A percentile compares a stretch with the other conserved stretches of the same genome.
Evolutionary conservation across 2,797 vertebrate species (phyloP).

Genomic region (Trachurus trachurus): DNA sequence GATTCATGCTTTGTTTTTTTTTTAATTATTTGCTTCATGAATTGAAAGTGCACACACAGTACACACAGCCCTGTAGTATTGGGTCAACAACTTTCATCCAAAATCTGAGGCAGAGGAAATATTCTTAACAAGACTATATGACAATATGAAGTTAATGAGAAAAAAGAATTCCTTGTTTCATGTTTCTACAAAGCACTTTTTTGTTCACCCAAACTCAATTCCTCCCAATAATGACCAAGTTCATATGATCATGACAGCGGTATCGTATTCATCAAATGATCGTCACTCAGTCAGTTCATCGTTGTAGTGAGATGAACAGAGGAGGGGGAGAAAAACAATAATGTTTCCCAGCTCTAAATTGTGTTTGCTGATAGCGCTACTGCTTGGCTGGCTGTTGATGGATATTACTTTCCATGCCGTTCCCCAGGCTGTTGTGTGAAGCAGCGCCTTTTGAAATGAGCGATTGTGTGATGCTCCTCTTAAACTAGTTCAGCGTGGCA

Average conservation of each 20-base stretch:
- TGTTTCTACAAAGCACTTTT: constrained; percentile 48
- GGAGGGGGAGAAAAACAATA: constrained; percentile 76
- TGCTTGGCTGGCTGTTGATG: constrained; percentile 85
- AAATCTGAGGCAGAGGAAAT: constrained; percentile 36
- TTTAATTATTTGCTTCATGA: neutral
- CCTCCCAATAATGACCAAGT: constrained; percentile 68
- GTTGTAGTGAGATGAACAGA: constrained; percentile 59
- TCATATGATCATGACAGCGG: constrained; percentile 70
- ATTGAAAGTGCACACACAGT: neutral
- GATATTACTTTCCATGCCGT: constrained; percentile 81
- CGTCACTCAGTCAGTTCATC: constrained; percentile 76
- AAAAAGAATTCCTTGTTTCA: constrained; percentile 34
- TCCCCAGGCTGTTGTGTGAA: constrained; percentile 77
- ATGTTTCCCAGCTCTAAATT: constrained; percentile 83
- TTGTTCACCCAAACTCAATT: constrained; percentile 74
- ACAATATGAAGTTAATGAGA: constrained; percentile 21
- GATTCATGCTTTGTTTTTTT: neutral
- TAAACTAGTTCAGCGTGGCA: constrained; percentile 82
- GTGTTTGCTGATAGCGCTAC: constrained; percentile 83
- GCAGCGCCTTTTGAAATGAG: constrained; percentile 81
- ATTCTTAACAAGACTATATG: constrained; percentile 15
- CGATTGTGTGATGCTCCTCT: constrained; percentile 79
- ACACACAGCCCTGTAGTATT: neutral
- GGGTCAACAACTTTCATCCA: constrained; percentile 28
- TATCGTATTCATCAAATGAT: constrained; percentile 80